Evolutionary conservation across 2,113 vertebrate species (phyloP).

Genomic region (Aldabrachelys gigantea): DNA sequence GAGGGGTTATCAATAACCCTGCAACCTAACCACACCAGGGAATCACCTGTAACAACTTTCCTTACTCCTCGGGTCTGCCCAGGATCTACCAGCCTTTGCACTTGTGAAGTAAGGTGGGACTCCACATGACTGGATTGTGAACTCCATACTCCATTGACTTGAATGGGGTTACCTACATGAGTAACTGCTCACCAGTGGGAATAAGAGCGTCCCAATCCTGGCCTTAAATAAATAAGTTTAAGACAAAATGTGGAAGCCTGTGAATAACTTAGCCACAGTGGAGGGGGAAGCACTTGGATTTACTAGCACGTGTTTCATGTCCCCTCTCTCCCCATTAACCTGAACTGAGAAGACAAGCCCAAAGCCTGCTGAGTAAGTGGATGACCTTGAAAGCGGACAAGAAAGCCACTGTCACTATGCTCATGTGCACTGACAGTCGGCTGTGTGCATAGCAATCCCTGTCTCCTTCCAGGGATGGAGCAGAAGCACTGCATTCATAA

Average conservation of each 20-base stretch:
- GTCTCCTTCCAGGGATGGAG: background rate
- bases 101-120: background rate
- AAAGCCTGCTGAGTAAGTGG: background rate
- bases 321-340: background rate
- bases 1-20: background rate
- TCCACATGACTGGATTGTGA: background rate
- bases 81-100: background rate
- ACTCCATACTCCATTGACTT: background rate
- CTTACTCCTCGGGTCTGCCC: background rate
- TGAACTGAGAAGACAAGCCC: background rate
- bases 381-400: background rate
- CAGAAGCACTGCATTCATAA: background rate
- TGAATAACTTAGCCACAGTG: background rate
- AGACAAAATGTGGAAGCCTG: background rate
- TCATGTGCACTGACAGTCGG: background rate
- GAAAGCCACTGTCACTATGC: background rate
- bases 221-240: background rate
- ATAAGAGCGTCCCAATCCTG: background rate
- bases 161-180: background rate
- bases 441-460: background rate
- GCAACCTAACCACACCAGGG: background rate
- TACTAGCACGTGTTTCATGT: background rate
- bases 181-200: background rate
- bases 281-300: background rate
- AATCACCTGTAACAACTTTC: background rate